phyloP scores from a whole-genome alignment of 2,888 invertebrate species.

The Orchesellides sinensis region DNA sequence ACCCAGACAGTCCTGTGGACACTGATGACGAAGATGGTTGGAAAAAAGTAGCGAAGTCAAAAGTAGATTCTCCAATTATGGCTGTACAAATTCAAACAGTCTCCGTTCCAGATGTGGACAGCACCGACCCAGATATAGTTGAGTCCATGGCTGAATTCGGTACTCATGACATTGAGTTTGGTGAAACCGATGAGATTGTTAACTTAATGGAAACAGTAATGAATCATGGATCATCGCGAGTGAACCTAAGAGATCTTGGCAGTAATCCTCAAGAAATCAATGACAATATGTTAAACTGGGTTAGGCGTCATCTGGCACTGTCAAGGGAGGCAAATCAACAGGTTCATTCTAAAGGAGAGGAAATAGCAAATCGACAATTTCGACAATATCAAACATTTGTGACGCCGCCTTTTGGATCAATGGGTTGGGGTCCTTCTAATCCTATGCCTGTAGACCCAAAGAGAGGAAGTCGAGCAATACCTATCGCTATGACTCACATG shows the following conservation, averaged over 20 bases:
- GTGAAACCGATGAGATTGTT: conserved; percentile 54
- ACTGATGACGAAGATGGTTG: conserved; percentile 18
- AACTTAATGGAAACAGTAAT: conserved; percentile 61
- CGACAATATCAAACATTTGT: conserved; percentile 57
- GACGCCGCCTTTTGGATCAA: conserved; percentile 27
- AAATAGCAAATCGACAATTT: conserved; percentile 50
- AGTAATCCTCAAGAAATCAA: conserved; percentile 58
- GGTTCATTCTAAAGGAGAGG: conserved; percentile 50
- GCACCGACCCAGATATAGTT: conserved; percentile 47
- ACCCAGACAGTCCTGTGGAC: neutral
- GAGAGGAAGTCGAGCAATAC: conserved; percentile 1
- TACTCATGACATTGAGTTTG: conserved; percentile 60
- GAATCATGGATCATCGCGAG: conserved; percentile 44
- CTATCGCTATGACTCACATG: neutral
- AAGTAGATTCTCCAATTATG: conserved; percentile 63
- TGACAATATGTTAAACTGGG: conserved; percentile 60
- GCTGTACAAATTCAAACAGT: conserved; percentile 64
- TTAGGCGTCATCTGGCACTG: conserved; percentile 41
- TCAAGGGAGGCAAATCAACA: conserved; percentile 45
- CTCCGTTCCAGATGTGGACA: conserved; percentile 55
- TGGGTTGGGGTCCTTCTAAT: conserved; percentile 29
- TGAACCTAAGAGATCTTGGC: conserved; percentile 55
- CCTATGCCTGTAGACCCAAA: conserved; percentile 52
- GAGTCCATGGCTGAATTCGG: conserved; percentile 63
- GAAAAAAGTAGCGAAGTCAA: conserved; percentile 51